phyloP scores from a whole-genome alignment of 35 echinoderm and acorn worm species.

The Apostichopus parvimensis region DNA sequence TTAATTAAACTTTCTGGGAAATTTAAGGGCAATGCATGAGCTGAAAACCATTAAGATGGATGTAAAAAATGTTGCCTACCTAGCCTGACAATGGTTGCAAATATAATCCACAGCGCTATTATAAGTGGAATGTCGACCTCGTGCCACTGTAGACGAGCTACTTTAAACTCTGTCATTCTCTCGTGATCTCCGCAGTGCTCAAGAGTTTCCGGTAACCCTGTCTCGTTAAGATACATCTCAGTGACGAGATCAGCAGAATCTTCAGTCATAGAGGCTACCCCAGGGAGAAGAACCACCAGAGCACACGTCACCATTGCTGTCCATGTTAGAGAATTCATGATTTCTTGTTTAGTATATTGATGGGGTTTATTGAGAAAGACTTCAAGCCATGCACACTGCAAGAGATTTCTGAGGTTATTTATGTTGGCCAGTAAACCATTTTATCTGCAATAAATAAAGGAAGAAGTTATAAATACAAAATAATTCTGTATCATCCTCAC shows the following conservation, averaged over 20 bases:
- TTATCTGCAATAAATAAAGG: too few species aligned
- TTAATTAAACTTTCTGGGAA: too few species aligned
- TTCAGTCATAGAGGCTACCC: not conserved
- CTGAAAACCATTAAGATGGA: too few species aligned
- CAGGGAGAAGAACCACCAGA: not conserved
- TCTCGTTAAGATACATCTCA: not conserved
- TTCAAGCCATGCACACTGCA: too few species aligned
- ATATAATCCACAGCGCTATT: constrained; percentile 67
- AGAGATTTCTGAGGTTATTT: too few species aligned
- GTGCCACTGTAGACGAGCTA: constrained; percentile 66
- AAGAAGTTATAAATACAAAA: too few species aligned
- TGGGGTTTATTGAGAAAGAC: too few species aligned
- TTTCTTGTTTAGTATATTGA: too few species aligned
- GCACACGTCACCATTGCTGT: not conserved
- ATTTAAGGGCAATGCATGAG: too few species aligned
- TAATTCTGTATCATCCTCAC: too few species aligned
- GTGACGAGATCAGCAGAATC: not conserved
- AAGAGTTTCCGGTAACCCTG: not conserved
- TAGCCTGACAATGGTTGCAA: constrained; percentile 80
- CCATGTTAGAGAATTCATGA: too few species aligned
- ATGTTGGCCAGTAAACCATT: too few species aligned
- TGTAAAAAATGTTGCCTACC: constrained; percentile 41
- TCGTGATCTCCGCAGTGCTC: not conserved
- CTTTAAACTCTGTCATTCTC: constrained; percentile 7
- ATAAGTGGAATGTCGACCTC: constrained; percentile 60